These are phyloP conservation scores for Setophaga petechia DNA, from an alignment of 2,113 vertebrate genomes.

Conservation along the genomic window DNA sequence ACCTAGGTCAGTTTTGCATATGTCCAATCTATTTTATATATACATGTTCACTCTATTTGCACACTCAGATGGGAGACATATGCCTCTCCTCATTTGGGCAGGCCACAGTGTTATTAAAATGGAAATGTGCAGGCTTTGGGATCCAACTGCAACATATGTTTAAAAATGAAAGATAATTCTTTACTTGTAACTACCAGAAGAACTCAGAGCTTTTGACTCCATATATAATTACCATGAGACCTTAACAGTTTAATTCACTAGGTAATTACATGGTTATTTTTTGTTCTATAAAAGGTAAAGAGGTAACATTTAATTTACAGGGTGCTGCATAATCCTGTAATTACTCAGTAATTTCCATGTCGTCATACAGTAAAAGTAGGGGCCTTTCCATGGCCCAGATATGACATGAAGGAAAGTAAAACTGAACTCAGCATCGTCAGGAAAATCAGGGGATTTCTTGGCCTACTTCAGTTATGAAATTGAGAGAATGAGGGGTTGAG, in stretches of 20 bases:
- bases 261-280: conserved; percentile 77
- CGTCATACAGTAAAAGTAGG: conserved; percentile 52
- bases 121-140: conserved; percentile 54
- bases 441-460: neutral
- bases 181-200: conserved; percentile 70
- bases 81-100: conserved; percentile 64
- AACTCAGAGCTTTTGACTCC: conserved; percentile 73
- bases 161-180: conserved; percentile 73
- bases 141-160: conserved; percentile 57
- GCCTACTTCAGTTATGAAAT: neutral
- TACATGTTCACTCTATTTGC: conserved; percentile 61
- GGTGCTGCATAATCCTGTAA: conserved; percentile 76
- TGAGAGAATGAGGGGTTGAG: neutral
- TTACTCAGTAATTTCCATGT: conserved; percentile 68
- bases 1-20: conserved; percentile 65
- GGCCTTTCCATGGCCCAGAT: conserved; percentile 48
- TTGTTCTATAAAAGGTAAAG: conserved; percentile 76
- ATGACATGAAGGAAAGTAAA: conserved; percentile 54
- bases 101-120: conserved; percentile 69
- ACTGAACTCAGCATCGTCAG: neutral
- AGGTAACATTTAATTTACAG: conserved; percentile 77
- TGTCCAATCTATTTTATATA: conserved; percentile 64
- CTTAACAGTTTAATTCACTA: conserved; percentile 74
- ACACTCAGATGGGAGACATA: conserved; percentile 68
- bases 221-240: conserved; percentile 72